These are phyloP conservation scores for Drosophila anomalipes DNA, from an alignment of 2,888 invertebrate species.

Conservation along the genomic window DNA sequence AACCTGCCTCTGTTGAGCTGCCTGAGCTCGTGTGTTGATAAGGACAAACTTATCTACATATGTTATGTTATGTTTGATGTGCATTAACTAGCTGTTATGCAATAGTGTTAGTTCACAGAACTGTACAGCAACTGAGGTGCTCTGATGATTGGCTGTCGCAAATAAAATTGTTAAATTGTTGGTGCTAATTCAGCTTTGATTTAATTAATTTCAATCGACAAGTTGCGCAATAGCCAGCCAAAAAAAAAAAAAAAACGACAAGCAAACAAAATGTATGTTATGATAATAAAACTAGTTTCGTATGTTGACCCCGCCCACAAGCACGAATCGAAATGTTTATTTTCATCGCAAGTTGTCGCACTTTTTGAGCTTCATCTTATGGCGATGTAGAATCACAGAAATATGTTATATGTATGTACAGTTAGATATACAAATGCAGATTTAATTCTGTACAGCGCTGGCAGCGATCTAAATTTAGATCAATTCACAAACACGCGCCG, in stretches of 20 bases:
- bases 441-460: constrained; percentile 6
- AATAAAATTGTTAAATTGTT: constrained; percentile 39
- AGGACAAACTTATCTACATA: constrained; percentile 37
- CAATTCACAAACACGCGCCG: constrained; percentile 45
- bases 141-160: constrained; percentile 21
- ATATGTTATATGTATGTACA: constrained; percentile 1
- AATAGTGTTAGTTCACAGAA: constrained; percentile 37
- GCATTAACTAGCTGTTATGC: constrained; percentile 48
- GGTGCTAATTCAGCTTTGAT: constrained; percentile 41
- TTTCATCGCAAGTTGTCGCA: constrained; percentile 26
- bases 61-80: constrained; percentile 5
- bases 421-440: neutral
- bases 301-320: constrained; percentile 27
- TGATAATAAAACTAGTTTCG: constrained; percentile 32
- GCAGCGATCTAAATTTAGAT: constrained; percentile 60
- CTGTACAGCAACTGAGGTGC: constrained; percentile 23
- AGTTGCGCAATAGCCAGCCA: constrained; percentile 37
- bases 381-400: neutral
- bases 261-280: neutral
- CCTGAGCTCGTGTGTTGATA: constrained; percentile 44
- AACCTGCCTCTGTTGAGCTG: constrained; percentile 36
- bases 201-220: constrained; percentile 56
- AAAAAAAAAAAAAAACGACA: neutral
- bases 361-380: constrained; percentile 31
- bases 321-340: neutral